Evolutionary conservation across 2,888 invertebrate genomes (phyloP), one percentile per base, ranked within the genome.

Genomic region (Drosophila mettleri): DNA sequence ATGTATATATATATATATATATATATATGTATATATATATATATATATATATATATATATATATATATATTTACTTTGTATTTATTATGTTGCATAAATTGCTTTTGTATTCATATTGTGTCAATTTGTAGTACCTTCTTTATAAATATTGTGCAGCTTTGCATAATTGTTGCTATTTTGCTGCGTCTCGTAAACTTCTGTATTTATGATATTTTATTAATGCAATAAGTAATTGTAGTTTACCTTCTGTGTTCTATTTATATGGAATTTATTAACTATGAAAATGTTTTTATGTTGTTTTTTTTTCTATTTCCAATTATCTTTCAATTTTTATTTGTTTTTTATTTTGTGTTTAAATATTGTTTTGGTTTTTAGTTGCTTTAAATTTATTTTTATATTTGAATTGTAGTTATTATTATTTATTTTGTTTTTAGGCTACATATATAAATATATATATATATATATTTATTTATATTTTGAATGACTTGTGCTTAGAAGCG

Each of bases 401-500:
- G 41, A 55, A 70, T 75, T 39, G 45, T 63, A 57, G 43, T 48
- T 41, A 34, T 59, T 41, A 14, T 51, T 14, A 14, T 48, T 8
- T 34, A 46, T 29, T 1, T 31, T 54, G 45, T 53, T 41, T 69
- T 70, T 73, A 65, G 62, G 55, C 74, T 85, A 80, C 68, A 69
- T 80, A 71, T 62, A 81, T 76, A 80, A 69, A 69, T 80, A 71
- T 62, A 81, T 76, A 66, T 80, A 74, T 64, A 83, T 74, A 64
- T 84, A 79, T 66, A 68, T 80, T 70, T 63, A 80, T 75, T 64
- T 59, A 82, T 83, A 77, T 66, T 78, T 86, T 70, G 84, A 86
- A 84, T 86, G 86, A 86, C 86, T 86, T 74, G 85, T 86, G 85
- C 84, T 84, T 69, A 64, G 69, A 60, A 74, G 78, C 80, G 53